Evolutionary conservation across 2,113 vertebrate species (phyloP).

Genomic region (Hippocampus guttulatus): DNA sequence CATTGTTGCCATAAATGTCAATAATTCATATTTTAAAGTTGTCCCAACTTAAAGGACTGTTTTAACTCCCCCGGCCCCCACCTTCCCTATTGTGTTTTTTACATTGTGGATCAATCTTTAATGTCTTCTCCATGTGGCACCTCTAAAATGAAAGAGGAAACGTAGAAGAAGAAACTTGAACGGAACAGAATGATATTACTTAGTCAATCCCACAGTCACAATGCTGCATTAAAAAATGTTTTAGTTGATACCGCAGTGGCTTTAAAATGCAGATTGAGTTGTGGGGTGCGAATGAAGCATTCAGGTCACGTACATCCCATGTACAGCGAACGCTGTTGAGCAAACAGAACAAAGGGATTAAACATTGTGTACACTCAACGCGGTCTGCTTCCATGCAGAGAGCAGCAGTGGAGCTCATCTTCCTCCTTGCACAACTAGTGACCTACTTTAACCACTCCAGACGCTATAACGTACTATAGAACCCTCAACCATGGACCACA

Average conservation of each 20-base stretch:
- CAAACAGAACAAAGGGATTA: constrained; percentile 11
- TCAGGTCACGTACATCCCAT: not conserved
- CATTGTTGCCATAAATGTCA: too few relatives aligned
- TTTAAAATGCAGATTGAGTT: constrained; percentile 3
- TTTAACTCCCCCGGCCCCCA: too few relatives aligned
- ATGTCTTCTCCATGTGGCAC: not conserved
- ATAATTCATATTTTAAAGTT: too few relatives aligned
- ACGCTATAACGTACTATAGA: constrained; percentile 37
- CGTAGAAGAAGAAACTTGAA: not conserved
- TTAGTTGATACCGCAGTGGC: not conserved
- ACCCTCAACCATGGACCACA: constrained; percentile 37
- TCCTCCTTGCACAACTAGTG: constrained; percentile 45
- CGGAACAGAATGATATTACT: not conserved
- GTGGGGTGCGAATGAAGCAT: not conserved
- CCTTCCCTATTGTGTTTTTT: too few relatives aligned
- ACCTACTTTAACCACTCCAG: constrained; percentile 60
- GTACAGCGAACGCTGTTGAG: not conserved
- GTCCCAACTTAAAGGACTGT: too few relatives aligned
- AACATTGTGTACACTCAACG: constrained; percentile 13
- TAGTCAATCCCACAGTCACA: not conserved
- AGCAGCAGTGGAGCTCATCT: constrained; percentile 32
- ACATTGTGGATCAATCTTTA: not conserved
- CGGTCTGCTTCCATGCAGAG: constrained; percentile 35
- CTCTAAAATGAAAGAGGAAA: not conserved
- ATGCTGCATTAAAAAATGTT: not conserved